Evolutionary conservation across 2,797 vertebrate species (phyloP), one percentile per base, ranked within the genome.

Genomic region (Pseudochirops cupreus): DNA sequence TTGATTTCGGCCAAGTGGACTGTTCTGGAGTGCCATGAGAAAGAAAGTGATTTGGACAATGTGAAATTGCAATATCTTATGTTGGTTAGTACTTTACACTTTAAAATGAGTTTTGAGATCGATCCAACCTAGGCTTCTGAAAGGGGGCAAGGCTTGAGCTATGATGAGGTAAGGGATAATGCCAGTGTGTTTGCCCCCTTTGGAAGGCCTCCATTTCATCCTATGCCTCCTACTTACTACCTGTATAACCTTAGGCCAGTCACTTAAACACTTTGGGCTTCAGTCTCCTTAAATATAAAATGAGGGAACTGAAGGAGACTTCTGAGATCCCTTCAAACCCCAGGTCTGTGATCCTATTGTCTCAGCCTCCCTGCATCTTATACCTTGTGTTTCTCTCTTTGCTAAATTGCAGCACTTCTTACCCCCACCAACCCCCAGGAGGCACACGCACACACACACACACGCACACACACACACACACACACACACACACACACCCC

Each of bases 61-160:
- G 74, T 50, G 74, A 87, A 87, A 87, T 46, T 87, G 74, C 74
- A 87, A 87, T 50, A 46, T 87, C 24, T 87, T 87, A 87, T 39
- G 26, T 87, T 87, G 46, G 39, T 87, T 50, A 87, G 74, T 39
- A 87, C 74, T 87, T 87, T 87, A 87, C 74, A 87, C 74, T 87
- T 87, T 87, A 87, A 50, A 87, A 87, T 87, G 74, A 52, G 39
- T 91, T 54, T 26, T 39, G 94, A 95, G 92, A 89, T 89, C 58
- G 56, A 33, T 93, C 55, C 94, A 46, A 93, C 91, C 82, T 29
- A 16, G 53, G 7, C 94, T 95, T 82, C 93, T 91, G 56, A 91
- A 39, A 92, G 39, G 57, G 93, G 94, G 54, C 18, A 52, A 57
- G 87, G 54, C 93, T 92, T 92, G 14, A 29, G 58, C 55, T 91